Conservation (phyloP, 2,113 vertebrate species). For the Myotis yumanensis region DNA sequence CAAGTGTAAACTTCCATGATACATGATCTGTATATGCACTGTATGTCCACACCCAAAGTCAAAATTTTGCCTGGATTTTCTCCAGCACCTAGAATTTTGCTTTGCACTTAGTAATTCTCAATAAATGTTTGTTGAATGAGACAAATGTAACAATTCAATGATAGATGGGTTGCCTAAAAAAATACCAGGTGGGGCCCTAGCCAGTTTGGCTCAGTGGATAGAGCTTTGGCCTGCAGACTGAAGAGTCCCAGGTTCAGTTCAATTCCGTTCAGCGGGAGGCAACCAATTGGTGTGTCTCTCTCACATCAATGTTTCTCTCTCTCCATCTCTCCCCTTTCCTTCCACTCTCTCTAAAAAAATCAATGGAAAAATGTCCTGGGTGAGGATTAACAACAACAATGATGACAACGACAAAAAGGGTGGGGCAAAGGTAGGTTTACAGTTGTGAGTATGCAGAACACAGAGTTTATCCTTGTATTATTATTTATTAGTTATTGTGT, state of each 20-base stretch:
- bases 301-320: no score
- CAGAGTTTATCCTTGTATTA: background rate
- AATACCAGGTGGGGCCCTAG: background rate
- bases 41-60: background rate
- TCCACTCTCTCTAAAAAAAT: no score
- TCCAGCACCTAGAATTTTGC: slow-evolving; percentile 11
- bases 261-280: no score
- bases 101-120: background rate
- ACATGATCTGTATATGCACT: background rate
- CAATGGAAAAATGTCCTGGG: no score
- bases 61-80: background rate
- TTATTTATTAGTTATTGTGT: background rate
- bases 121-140: background rate
- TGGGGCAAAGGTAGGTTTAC: background rate
- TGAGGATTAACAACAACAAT: no score
- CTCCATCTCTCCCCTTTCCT: no score
- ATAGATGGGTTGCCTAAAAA: background rate
- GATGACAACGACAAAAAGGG: no score
- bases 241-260: no score
- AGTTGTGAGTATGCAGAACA: background rate
- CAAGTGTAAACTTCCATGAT: background rate
- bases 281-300: no score
- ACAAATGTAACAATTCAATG: background rate
- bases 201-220: no score
- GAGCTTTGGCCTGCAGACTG: no score